These are phyloP conservation scores for Pseudobourletiella spinata DNA, from an alignment of 1,140 invertebrate genomes.

Conservation along the genomic window DNA sequence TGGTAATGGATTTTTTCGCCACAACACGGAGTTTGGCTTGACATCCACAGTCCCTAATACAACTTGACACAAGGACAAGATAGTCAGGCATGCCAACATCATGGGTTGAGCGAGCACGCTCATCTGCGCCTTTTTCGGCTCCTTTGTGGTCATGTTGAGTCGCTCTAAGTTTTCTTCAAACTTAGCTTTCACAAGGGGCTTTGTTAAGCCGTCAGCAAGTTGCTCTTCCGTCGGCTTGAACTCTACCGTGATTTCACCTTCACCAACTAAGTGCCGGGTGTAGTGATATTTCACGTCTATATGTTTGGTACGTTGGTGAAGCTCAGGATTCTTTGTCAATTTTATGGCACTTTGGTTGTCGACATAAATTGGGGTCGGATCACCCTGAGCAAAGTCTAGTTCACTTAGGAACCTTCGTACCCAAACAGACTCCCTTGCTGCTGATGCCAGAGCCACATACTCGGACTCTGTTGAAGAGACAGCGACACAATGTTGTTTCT, in stretches of 20 bases:
- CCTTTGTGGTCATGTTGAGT: neutral
- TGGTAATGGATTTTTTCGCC: neutral
- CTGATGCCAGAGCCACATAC: conserved; percentile 42
- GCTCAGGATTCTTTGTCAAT: conserved; percentile 41
- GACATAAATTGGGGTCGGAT: conserved; percentile 26
- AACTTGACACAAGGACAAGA: neutral
- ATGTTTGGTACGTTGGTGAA: conserved; percentile 40
- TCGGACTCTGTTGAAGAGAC: conserved; percentile 45
- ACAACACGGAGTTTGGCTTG: conserved; percentile 9
- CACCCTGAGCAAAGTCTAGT: conserved; percentile 13
- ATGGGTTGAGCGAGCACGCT: neutral
- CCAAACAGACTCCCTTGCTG: conserved; percentile 41
- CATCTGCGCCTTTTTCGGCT: neutral
- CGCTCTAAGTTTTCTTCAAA: neutral
- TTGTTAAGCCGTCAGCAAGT: neutral
- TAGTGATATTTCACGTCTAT: conserved; percentile 37
- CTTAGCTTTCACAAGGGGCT: neutral
- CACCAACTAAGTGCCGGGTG: conserved; percentile 13
- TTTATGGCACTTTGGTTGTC: conserved; percentile 42
- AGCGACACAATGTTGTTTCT: conserved; percentile 41
- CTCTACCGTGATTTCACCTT: conserved; percentile 5
- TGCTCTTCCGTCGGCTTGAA: neutral
- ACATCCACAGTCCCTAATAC: neutral
- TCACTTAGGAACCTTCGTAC: conserved; percentile 36
- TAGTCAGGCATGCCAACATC: neutral